Conservation (phyloP, 2,888 invertebrate genomes). For the Lottia gigantea region DNA sequence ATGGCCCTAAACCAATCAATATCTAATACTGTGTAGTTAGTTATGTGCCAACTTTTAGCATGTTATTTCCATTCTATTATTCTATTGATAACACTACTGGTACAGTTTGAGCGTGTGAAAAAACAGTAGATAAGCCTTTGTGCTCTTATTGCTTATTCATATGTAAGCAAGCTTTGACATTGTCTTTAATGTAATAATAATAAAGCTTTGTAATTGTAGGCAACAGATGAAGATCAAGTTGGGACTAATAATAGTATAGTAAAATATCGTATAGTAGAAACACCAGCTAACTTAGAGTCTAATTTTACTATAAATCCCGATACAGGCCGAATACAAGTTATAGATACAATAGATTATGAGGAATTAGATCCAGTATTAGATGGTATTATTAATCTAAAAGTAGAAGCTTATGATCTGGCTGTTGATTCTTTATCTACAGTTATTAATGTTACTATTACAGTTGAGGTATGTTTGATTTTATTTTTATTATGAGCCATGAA, state of each 20-base stretch:
- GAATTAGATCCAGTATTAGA: conserved; percentile 40
- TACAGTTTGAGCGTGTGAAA: too few species aligned
- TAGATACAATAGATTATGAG: conserved; percentile 59
- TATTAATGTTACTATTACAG: conserved; percentile 69
- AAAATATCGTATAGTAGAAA: conserved; percentile 46
- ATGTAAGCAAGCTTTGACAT: too few species aligned
- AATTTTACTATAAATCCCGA: conserved; percentile 76
- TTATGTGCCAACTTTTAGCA: too few species aligned
- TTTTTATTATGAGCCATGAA: too few species aligned
- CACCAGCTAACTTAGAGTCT: conserved; percentile 40
- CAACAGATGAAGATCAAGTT: conserved; percentile 79
- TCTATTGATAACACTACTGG: too few species aligned
- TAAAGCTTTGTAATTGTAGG: conserved; percentile 69
- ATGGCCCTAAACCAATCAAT: too few species aligned
- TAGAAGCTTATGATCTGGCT: conserved; percentile 60
- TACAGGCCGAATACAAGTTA: conserved; percentile 72
- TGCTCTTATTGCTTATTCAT: too few species aligned
- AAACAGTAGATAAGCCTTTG: too few species aligned
- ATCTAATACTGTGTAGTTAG: too few species aligned
- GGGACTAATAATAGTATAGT: conserved; percentile 55
- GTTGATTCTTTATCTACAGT: conserved; percentile 41
- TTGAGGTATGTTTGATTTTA: conserved; percentile 73
- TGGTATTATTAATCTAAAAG: conserved; percentile 45
- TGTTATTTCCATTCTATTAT: too few species aligned
- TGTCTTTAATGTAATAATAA: not conserved